Percentiles rank a stretch among this genome's conserved stretches.
These are phyloP conservation scores for Dynastes grantii DNA, from an alignment of 2,888 invertebrate genomes.

Conservation along the genomic window DNA sequence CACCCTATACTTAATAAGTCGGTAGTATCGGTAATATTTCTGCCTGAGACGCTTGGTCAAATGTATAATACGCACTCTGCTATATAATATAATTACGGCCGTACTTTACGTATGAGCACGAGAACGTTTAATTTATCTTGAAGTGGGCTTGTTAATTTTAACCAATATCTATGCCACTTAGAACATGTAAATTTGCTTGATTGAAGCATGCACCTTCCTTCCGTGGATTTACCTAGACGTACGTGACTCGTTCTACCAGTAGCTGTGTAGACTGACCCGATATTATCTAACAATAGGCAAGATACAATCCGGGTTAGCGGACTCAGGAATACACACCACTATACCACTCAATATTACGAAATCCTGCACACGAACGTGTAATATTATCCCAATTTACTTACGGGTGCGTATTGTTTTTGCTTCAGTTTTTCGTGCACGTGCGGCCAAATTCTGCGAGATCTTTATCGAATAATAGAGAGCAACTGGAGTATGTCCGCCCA, in stretches of 20 bases:
- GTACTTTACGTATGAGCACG: not conserved
- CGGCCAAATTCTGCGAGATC: too few species aligned
- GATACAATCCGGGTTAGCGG: not conserved
- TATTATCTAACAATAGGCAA: constrained; percentile 17
- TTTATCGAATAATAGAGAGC: too few species aligned
- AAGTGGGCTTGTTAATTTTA: constrained; percentile 6
- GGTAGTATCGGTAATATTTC: too few species aligned
- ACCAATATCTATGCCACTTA: constrained; percentile 51
- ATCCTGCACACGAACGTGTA: constrained; percentile 1
- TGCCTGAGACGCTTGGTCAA: too few species aligned
- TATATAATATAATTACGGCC: not conserved
- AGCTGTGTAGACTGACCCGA: constrained; percentile 34
- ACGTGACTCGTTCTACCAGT: constrained; percentile 52
- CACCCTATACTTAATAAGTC: too few species aligned
- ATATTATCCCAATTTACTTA: too few species aligned
- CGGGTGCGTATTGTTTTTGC: too few species aligned
- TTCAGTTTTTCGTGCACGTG: too few species aligned
- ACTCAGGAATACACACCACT: constrained; percentile 11
- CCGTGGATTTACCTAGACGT: constrained; percentile 42
- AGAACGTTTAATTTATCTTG: not conserved
- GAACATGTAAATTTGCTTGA: constrained; percentile 56
- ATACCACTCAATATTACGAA: constrained; percentile 23
- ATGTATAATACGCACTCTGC: not conserved
- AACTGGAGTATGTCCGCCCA: too few species aligned
- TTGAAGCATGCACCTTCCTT: constrained; percentile 52